Evolutionary conservation across 2,888 invertebrate species (phyloP).

Genomic region (Protonemura montana): DNA sequence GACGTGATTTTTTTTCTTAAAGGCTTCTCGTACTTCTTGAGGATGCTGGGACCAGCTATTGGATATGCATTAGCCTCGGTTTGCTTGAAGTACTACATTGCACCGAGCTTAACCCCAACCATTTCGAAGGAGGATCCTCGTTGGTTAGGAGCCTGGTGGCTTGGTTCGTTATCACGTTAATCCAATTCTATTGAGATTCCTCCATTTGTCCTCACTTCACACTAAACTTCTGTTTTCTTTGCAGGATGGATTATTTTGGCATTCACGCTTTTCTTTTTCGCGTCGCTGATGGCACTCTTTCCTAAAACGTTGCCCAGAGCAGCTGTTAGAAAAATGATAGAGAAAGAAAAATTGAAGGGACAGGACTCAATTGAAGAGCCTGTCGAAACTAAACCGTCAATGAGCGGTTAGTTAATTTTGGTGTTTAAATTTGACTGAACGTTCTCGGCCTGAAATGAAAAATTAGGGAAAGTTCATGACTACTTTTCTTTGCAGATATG

Average conservation of each 20-base stretch:
- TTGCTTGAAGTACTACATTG: slow-evolving; percentile 71
- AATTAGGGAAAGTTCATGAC: too few species aligned
- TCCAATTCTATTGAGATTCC: background rate
- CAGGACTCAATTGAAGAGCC: slow-evolving; percentile 43
- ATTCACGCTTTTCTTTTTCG: slow-evolving; percentile 65
- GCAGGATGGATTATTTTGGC: slow-evolving; percentile 71
- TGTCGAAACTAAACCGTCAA: slow-evolving; percentile 50
- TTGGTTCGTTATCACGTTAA: slow-evolving; percentile 58
- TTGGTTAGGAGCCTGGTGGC: slow-evolving; percentile 87
- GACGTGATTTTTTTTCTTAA: too few species aligned
- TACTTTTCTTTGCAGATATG: slow-evolving; percentile 64
- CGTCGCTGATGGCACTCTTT: slow-evolving; percentile 70
- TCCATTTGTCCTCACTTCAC: background rate
- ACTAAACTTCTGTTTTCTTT: background rate
- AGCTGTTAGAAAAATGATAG: slow-evolving; percentile 64
- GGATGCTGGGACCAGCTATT: slow-evolving; percentile 74
- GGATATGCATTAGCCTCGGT: slow-evolving; percentile 73
- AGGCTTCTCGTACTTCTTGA: slow-evolving; percentile 72
- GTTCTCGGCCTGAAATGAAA: too few species aligned
- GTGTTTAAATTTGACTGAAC: too few species aligned
- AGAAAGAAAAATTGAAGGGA: slow-evolving; percentile 56
- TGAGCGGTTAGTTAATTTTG: slow-evolving; percentile 36
- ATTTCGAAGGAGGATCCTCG: slow-evolving; percentile 73
- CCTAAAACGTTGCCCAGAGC: slow-evolving; percentile 74
- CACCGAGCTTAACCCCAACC: slow-evolving; percentile 69